Base-by-base conservation (phyloP, 2,888 invertebrate genomes). In the Syritta pipiens region DNA sequence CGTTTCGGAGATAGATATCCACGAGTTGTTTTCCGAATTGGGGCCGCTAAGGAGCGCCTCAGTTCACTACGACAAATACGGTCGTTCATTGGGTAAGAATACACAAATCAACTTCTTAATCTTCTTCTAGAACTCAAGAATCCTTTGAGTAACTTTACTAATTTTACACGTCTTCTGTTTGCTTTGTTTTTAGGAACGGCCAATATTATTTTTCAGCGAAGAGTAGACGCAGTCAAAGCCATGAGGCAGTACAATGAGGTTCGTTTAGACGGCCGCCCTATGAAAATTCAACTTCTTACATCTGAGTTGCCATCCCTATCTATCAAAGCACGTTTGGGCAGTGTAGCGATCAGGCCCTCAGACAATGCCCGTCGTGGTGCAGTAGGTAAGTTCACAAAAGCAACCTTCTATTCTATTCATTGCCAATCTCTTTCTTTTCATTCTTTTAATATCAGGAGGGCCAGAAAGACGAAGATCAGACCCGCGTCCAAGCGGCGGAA, bases 191-290 rank as follows among this genome's bases (percentile, higher is more conserved):
- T 59, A 92, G 92, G 92, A 69, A 97, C 98, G 83, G 99, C 98
- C 60, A 98, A 99, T 91, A 97, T 99, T 14, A 94, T 98, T 79
- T 99, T 97, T 89, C 97, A 97, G 85, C 92, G 97, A 86, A 92
- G 94, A 87, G 92, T 94, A 68, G 98, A 98, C 91, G 98, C 98
- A n/a, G 92, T 97, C 44, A 96, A 96, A 88, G 96, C 98, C 7
- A 94, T 98, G 94, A 97, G 97, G 90, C 97, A 98, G 88, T 99
- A 99, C 88, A 97, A 99, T 90, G 97, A 97, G 83, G 97, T 99
- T 42, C 98, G 98, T 24, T 90, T 99, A 63, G 98, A 99, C 91
- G 98, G 98, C 88, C 92, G 97, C 74, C 95, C 97, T 44, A 98
- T 98, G 98, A 96, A 95, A 84, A 97, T 98, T 83, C 95, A 96